Evolutionary conservation across 30 jellyfish, hydroid and myxozoan genomes (phyloP).

Genomic region (Turritopsis rubra): DNA sequence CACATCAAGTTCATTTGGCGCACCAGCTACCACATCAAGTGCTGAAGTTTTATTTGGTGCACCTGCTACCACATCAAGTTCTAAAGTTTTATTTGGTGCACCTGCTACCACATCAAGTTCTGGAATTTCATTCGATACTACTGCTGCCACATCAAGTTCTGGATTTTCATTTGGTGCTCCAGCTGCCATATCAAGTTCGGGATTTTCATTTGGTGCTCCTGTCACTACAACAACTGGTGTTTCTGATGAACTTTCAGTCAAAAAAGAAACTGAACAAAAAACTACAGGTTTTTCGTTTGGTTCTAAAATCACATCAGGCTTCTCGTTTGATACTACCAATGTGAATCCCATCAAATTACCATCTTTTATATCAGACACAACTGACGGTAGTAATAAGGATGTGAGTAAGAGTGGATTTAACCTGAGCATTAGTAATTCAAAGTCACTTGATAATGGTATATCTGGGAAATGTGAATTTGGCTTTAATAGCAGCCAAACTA

Average conservation of each 20-base stretch:
- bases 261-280: background rate
- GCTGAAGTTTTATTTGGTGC: background rate
- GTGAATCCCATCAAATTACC: background rate
- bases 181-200: too few species aligned
- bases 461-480: background rate
- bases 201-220: background rate
- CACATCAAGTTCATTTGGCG: background rate
- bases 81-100: background rate
- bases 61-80: background rate
- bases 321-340: background rate
- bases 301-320: background rate
- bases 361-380: background rate
- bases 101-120: background rate
- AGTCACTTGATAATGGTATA: background rate
- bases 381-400: background rate
- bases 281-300: background rate
- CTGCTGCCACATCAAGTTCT: background rate
- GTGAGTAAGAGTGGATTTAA: constrained; percentile 1
- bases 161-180: background rate
- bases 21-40: background rate
- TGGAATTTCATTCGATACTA: background rate
- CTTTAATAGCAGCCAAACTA: background rate
- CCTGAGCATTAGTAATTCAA: background rate
- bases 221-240: background rate
- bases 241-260: background rate